Evolutionary conservation across 2,888 invertebrate species (phyloP), one percentile per base, ranked within the genome.

Genomic region (Cerastis leucographa): DNA sequence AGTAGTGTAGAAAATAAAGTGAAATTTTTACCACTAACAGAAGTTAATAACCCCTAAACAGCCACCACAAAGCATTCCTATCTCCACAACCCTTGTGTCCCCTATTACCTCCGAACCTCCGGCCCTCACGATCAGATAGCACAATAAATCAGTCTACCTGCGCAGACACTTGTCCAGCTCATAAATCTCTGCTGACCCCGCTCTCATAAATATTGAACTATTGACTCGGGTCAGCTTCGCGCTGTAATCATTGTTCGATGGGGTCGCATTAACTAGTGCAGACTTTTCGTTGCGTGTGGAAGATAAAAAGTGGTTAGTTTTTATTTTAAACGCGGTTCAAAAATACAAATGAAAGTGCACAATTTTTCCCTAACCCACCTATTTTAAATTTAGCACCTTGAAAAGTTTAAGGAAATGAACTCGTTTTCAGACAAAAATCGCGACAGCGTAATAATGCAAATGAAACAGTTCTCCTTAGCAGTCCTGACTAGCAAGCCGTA

Each of bases 181-280:
- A 94, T 95, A 95, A 94, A 95, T 95, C 95, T 92, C 87, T 75
- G 84, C 86, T 87, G 89, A 86, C 90, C 89, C 92, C 88, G 79
- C 86, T 78, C 90, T 91, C 92, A 91, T 94, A 94, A 94, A 94
- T 94, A 94, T 94, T 94, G 94, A 94, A 94, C 94, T 94, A 94
- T 94, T 94, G 94, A 94, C 92, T 94, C 88, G 91, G 92, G 89
- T 87, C 87, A 89, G 83, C 89, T 77, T 76, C 67, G 70, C 71
- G 85, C 88, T 89, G 91, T 92, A 92, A 93, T 92, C 92, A 93
- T 91, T 91, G 90, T 87, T 88, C 84, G 76, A 79, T 82, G 70
- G 80, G 80, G 61, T 49, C 71, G 73, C 42, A 67, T 83, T 78
- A 70, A 78, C 78, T 62, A 62, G 54, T n/a, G 3, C 11, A 66